phyloP scores from a whole-genome alignment of 2,113 vertebrate genomes.

The Apteryx owenii region DNA sequence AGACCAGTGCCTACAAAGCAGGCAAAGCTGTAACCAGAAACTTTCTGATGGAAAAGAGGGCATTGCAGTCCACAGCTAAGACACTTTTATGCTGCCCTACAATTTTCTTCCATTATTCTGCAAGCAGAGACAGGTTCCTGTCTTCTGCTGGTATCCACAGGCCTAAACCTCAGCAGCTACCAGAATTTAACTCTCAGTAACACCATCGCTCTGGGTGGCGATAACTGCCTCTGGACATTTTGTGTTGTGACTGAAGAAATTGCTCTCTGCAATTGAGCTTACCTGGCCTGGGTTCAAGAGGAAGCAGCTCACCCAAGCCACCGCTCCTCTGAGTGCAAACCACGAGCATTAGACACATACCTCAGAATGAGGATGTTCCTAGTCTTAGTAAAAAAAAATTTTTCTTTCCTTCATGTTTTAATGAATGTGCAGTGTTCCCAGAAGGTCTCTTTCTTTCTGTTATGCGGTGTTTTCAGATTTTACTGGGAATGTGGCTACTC shows the following conservation, averaged over 20 bases:
- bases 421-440: not conserved
- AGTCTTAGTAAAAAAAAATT: not conserved
- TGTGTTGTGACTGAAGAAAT: not conserved
- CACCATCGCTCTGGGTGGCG: not conserved
- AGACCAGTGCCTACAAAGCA: not conserved
- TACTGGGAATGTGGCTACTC: not conserved
- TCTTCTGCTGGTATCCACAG: not conserved
- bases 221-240: not conserved
- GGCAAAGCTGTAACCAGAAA: not conserved
- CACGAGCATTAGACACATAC: not conserved
- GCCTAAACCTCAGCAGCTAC: not conserved
- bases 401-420: not conserved
- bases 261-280: not conserved
- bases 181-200: not conserved
- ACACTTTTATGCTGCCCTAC: not conserved
- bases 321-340: accelerated
- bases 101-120: not conserved
- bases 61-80: not conserved
- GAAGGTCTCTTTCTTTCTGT: not conserved
- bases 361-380: not conserved
- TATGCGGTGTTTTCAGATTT: not conserved
- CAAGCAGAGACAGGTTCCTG: not conserved
- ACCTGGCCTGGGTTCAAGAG: not conserved
- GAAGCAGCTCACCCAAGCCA: not conserved
- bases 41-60: not conserved